Conservation (phyloP, 30 jellyfish, hydroid and myxozoan species). For the Aurelia coerulea region DNA sequence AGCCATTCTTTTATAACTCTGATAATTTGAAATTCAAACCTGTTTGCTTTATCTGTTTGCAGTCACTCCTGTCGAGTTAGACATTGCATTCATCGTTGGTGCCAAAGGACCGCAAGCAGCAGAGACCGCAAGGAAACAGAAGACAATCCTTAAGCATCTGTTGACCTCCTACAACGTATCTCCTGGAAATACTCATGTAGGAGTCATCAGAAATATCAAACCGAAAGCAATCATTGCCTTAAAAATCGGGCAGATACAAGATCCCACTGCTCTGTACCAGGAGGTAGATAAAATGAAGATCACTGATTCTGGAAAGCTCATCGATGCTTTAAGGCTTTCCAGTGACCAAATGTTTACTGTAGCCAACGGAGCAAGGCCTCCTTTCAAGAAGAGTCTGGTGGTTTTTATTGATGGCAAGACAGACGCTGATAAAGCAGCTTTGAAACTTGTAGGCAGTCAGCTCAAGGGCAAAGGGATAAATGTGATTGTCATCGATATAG, state of each 20-base stretch:
- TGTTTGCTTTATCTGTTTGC: too few relatives aligned
- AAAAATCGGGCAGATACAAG: constrained; percentile 28
- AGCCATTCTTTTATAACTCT: background rate
- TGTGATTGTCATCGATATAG: constrained; percentile 60
- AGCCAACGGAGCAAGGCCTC: constrained; percentile 80
- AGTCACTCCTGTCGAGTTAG: constrained; percentile 54
- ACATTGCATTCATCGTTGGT: constrained; percentile 73
- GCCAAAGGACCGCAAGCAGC: constrained; percentile 39
- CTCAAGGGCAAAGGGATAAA: constrained; percentile 52
- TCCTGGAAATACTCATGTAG: constrained; percentile 72
- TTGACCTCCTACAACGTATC: constrained; percentile 71
- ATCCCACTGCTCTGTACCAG: constrained; percentile 7
- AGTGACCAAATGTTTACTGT: constrained; percentile 34
- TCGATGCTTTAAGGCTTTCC: constrained; percentile 23
- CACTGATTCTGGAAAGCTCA: background rate
- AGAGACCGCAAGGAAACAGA: constrained; percentile 36
- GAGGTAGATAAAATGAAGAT: background rate
- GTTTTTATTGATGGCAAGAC: constrained; percentile 50
- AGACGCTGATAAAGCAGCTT: constrained; percentile 28
- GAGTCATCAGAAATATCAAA: constrained; percentile 56
- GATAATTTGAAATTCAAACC: too few relatives aligned
- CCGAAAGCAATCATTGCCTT: constrained; percentile 32
- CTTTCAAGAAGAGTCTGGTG: constrained; percentile 51
- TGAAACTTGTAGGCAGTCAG: constrained; percentile 23
- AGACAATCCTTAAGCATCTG: constrained; percentile 46